A percentile compares a stretch with the other conserved stretches of the same genome.
Evolutionary conservation across 2,797 vertebrate species (phyloP).

Genomic region (Paratrypauchen microcephalus): DNA sequence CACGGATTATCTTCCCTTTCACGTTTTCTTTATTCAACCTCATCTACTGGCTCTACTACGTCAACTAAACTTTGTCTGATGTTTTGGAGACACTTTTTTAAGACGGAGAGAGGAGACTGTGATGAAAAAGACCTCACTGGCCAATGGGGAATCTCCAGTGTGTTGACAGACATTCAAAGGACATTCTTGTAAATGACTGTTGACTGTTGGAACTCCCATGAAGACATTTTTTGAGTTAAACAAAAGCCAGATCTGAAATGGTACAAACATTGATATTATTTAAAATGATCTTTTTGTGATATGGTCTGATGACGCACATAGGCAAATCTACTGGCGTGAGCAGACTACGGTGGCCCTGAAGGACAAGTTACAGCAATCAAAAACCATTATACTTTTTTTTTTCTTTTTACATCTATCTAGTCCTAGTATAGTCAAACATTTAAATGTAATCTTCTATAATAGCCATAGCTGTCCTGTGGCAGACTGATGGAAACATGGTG

Average conservation of each 20-base stretch:
- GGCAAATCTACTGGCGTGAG: background rate
- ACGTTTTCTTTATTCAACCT: conserved; percentile 97
- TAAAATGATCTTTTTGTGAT: conserved; percentile 24
- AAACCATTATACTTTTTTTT: background rate
- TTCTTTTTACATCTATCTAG: background rate
- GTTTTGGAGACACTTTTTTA: conserved; percentile 50
- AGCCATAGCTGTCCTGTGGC: background rate
- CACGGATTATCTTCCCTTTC: conserved; percentile 94
- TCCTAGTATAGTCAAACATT: background rate
- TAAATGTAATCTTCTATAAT: background rate
- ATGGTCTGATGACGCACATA: conserved; percentile 7
- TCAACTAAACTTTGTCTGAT: conserved; percentile 83
- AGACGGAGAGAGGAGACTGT: conserved; percentile 42
- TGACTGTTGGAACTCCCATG: conserved; percentile 61
- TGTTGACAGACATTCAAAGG: conserved; percentile 68
- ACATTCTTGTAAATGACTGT: conserved; percentile 68
- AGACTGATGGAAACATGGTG: background rate
- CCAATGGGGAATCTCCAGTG: conserved; percentile 24
- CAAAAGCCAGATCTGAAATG: conserved; percentile 22
- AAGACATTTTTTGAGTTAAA: conserved; percentile 66
- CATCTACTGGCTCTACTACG: conserved; percentile 99
- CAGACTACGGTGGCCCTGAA: conserved; percentile 2
- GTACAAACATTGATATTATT: conserved; percentile 22
- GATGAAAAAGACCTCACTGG: conserved; percentile 27
- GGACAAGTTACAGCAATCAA: conserved; percentile 1